Evolutionary conservation across 2,888 invertebrate genomes (phyloP).

Genomic region (Cephus nigrinus): DNA sequence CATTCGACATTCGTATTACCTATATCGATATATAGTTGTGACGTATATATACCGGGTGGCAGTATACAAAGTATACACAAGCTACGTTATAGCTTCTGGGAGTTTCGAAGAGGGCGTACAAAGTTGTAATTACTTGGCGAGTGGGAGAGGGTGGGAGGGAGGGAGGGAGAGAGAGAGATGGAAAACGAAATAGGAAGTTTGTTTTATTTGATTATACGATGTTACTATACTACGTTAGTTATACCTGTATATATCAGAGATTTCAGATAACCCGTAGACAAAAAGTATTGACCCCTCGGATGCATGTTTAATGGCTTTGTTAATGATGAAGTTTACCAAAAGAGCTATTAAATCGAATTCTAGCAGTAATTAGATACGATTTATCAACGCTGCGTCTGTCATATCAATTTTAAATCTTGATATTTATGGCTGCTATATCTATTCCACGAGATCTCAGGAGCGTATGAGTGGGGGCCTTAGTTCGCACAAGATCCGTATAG

Average conservation of each 20-base stretch:
- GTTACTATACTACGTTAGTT: not conserved
- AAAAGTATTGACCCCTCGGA: not conserved
- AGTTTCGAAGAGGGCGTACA: not conserved
- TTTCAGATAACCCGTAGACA: not conserved
- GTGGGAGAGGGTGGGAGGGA: not conserved
- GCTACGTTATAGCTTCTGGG: not conserved
- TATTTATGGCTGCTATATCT: not conserved
- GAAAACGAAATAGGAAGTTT: conserved; percentile 11
- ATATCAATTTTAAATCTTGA: not conserved
- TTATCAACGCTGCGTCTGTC: not conserved
- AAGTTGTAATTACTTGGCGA: not conserved
- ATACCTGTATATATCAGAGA: not conserved
- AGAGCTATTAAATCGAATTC: not conserved
- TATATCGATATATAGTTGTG: not conserved
- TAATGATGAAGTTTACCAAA: not conserved
- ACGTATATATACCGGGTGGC: not conserved
- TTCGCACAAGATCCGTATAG: not conserved
- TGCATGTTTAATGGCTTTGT: not conserved
- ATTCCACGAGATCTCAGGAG: not conserved
- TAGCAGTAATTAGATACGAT: not conserved
- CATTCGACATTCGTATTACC: not conserved
- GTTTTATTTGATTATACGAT: not conserved
- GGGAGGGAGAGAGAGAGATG: conserved; percentile 7
- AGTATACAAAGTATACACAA: not conserved
- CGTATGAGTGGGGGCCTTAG: not conserved